Base-by-base conservation (phyloP, 2,797 vertebrate genomes). In the Galago senegalensis region DNA sequence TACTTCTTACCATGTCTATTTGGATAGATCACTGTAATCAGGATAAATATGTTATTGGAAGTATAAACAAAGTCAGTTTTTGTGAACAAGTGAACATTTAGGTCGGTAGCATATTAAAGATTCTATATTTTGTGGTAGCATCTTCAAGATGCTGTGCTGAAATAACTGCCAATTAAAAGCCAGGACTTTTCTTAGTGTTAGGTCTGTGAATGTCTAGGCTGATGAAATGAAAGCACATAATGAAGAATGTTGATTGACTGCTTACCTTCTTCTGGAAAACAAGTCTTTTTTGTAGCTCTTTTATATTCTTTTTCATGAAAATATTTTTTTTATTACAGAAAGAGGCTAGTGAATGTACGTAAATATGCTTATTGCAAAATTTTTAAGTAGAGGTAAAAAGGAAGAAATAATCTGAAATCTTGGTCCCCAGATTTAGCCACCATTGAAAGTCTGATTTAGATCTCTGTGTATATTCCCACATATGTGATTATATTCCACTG, bases 81-180 rank as follows among this genome's bases (percentile, higher is more conserved):
- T 80, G 34, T 88, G 60, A 95, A 76, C 67, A 31, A 75, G 31
- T 70, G 72, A 63, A 88, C 67, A 14, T 85, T 89, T 70, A 49
- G 53, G 27, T 88, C 46, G 87, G 0, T 84, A 60, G 25, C 79
- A 20, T 94, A 75, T 63, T 63, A 63, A 43, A 46, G 23, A 67
- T 67, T 31, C 63, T 18, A 40, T 69, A 75, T 82, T 46, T 89
- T 94, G 63, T 76, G 29, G 23, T 85, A 53, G 34, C 79, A 60
- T 92, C 46, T 67, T 95, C 43, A 60, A 20, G 60, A 86, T 86
- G 10, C n/a, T 89, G 63, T 49, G 61, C 53, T 75, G 60, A 75
- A 91, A 34, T 93, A 69, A 53, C 25, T 6, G 49, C 58, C 77
- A 86, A 2, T 25, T 80, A 31, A 84, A 80, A 95, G 20, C 40